Evolutionary conservation across 2,888 invertebrate genomes (phyloP).

Genomic region (Zonitis immaculata): DNA sequence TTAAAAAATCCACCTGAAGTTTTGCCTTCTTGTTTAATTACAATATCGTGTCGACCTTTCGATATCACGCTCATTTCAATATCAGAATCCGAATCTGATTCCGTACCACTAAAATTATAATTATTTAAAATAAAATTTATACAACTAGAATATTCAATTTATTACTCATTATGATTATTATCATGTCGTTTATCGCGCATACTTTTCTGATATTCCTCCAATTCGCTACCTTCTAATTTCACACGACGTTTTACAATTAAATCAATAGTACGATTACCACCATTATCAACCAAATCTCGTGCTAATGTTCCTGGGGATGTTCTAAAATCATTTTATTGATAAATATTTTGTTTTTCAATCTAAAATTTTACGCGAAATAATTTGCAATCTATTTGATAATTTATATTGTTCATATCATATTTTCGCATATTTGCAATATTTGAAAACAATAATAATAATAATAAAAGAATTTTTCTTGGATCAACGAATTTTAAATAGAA

Average conservation of each 20-base stretch:
- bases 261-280: conserved; percentile 67
- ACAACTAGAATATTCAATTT: not conserved
- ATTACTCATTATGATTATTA: conserved; percentile 38
- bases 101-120: conserved; percentile 56
- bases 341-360: not conserved
- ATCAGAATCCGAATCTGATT: conserved; percentile 81
- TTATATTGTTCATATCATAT: too few relatives aligned
- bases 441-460: too few relatives aligned
- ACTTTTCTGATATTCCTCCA: conserved; percentile 69
- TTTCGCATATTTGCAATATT: too few relatives aligned
- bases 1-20: conserved; percentile 75
- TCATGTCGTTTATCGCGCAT: conserved; percentile 53
- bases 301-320: conserved; percentile 78
- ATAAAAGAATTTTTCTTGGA: too few relatives aligned
- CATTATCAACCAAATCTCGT: conserved; percentile 72
- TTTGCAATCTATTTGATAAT: not conserved
- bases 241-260: conserved; percentile 66
- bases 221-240: conserved; percentile 69
- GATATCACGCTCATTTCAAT: conserved; percentile 76
- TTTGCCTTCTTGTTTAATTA: conserved; percentile 68
- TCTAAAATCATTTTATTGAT: conserved; percentile 45
- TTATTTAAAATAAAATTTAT: not conserved
- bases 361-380: not conserved
- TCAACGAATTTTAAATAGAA: too few relatives aligned
- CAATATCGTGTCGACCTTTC: conserved; percentile 82